Evolutionary conservation across 2,113 vertebrate species (phyloP), one percentile per base, ranked within the genome.

Genomic region (Gobio gobio): DNA sequence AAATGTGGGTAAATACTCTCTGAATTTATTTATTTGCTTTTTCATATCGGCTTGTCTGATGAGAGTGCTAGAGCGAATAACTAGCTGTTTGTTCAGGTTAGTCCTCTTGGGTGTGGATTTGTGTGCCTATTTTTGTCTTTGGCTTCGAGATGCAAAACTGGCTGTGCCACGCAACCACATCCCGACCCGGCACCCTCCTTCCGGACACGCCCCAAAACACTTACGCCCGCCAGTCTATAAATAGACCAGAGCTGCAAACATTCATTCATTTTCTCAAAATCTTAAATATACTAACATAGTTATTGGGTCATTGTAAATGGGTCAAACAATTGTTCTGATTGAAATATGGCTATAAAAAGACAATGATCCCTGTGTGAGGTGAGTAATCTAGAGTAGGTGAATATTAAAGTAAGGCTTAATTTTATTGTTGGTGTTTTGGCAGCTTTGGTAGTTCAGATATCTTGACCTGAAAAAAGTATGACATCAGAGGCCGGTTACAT

Each of bases 341-440:
- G 33, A 51, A 51, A 49, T 66, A 81, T 26, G n/a, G 61, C 61
- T 81, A 68, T 81, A 81, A 81, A 66, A 81, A 81, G 61, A 81
- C 26, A 83, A 83, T 20, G 26, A 54, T 72, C 22, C 49, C 80
- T 72, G 63, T 70, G 49, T 83, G 80, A 83, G 78, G 61, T 81
- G 61, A 29, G 78, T 79, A 47, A 79, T 70, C 64, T 40, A 26
- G 36, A 72, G 79, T 73, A 75, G 79, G 63, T 86, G 63, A 86
- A 64, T 82, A 49, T 75, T 81, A 51, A 85, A 49, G 78, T 72
- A 70, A 78, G 56, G 79, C 29, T 49, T 68, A 4, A 64, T 40
- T 76, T 76, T 63, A 33, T 43, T 26, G n/a, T 80, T 63, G 47
- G 22, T 24, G 5, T 56, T 29, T 64, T 49, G 18, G 4, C 7